Base-by-base conservation (phyloP, 2,113 vertebrate species). In the Erythrocercus mccallii region DNA sequence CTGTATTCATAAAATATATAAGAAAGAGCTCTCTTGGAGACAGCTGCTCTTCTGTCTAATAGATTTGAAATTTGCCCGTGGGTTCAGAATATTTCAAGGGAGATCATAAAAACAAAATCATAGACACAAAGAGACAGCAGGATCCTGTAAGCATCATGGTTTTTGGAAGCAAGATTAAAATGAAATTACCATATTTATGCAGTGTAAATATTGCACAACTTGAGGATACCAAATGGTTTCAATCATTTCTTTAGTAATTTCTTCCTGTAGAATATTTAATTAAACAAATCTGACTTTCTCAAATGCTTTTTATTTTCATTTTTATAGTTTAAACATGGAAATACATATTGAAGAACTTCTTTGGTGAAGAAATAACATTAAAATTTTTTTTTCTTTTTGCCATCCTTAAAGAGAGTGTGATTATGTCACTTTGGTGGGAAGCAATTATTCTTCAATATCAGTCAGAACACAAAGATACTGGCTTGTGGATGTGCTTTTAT, bases 91-190 rank as follows among this genome's bases (percentile, higher is more conserved):
- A 66, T 90, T 94, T 92, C 68, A 58, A 57, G 54, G 76, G 68
- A 88, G 47, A 81, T 65, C 45, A 72, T 90, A 86, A 90, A 95
- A 88, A 54, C 86, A 60, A 94, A 95, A 93, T n/a, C 64, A 58
- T 33, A 11, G 38, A 74, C 58, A 28, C 50, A 76, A 27, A 93
- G 90, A 86, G 70, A 82, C 61, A 88, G 82, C 62, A 57, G 70
- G 54, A 82, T 85, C 76, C 56, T 86, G 64, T 86, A 88, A 93
- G 71, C 62, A 50, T 80, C 11, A 0, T 88, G 33, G 15, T 28
- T 72, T 83, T 73, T 83, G 64, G 82, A 93, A 83, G 27, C 54
- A 56, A 92, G 30, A n/a, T 80, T 86, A 70, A 83, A 90, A 92
- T 77, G 25, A 65, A 93, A 62, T 86, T 94, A 58, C 57, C 28